A percentile compares a stretch with the other conserved stretches of the same genome.
phyloP scores from a whole-genome alignment of 2,888 invertebrate genomes.

The Aphidius colemani region DNA sequence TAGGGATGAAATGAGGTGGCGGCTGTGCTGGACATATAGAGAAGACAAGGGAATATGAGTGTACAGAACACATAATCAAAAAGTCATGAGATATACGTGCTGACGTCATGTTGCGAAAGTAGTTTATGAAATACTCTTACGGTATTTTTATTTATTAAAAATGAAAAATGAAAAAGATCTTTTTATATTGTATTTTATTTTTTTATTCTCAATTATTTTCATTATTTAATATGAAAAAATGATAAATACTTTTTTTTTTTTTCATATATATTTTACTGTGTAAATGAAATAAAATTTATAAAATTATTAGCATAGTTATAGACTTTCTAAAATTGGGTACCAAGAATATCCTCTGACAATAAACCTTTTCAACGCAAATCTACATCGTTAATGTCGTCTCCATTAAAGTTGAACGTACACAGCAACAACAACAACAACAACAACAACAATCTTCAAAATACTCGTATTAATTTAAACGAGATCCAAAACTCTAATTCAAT shows the following conservation, averaged over 20 bases:
- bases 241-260: too few species aligned
- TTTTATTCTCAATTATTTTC: slow-evolving; percentile 1
- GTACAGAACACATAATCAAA: slow-evolving; percentile 24
- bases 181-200: background rate
- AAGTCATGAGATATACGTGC: slow-evolving; percentile 26
- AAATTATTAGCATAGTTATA: slow-evolving; percentile 41
- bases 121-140: slow-evolving; percentile 23
- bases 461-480: slow-evolving; percentile 12
- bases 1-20: slow-evolving; percentile 6
- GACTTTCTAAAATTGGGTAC: slow-evolving; percentile 35
- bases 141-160: slow-evolving; percentile 26
- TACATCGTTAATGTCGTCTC: slow-evolving; percentile 7
- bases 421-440: slow-evolving; percentile 7
- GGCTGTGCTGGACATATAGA: background rate
- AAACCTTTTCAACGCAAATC: slow-evolving; percentile 4
- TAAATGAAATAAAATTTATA: slow-evolving; percentile 8
- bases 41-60: background rate
- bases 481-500: slow-evolving; percentile 4
- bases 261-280: too few species aligned
- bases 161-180: background rate
- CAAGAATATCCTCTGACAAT: background rate
- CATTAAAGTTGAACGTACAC: background rate
- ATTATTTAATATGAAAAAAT: background rate
- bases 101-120: slow-evolving; percentile 21
- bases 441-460: slow-evolving; percentile 13